phyloP scores from a whole-genome alignment of 2,888 invertebrate genomes.

The Callinectes sapidus region DNA sequence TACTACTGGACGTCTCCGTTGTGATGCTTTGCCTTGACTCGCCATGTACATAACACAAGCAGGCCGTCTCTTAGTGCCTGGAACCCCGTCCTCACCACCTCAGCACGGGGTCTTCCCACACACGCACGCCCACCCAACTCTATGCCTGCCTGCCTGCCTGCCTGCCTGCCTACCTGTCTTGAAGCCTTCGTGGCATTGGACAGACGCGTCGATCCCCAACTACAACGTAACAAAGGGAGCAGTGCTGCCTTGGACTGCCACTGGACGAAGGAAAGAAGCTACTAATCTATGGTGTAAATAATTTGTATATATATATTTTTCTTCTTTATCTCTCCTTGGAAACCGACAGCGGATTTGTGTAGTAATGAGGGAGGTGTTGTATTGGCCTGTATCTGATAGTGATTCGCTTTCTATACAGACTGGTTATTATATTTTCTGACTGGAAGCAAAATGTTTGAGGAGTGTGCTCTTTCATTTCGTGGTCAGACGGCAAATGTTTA shows the following conservation, averaged over 20 bases:
- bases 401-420: neutral
- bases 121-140: neutral
- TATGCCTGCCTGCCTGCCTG: neutral
- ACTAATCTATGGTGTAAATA: conserved; percentile 15
- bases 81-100: neutral
- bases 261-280: neutral
- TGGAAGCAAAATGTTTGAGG: neutral
- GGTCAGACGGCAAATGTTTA: neutral
- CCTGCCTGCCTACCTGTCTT: neutral
- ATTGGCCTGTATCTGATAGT: neutral
- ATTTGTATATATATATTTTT: neutral
- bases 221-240: neutral
- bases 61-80: neutral
- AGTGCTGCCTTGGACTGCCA: neutral
- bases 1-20: neutral
- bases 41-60: neutral
- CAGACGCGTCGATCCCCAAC: neutral
- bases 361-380: neutral
- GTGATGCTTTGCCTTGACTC: conserved; percentile 8
- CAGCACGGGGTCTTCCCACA: neutral
- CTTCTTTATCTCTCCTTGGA: neutral
- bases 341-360: neutral
- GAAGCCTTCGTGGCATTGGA: neutral
- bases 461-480: neutral
- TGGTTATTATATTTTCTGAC: neutral